Conservation (phyloP, 2,888 invertebrate genomes). For the Zaprionus lineosus region DNA sequence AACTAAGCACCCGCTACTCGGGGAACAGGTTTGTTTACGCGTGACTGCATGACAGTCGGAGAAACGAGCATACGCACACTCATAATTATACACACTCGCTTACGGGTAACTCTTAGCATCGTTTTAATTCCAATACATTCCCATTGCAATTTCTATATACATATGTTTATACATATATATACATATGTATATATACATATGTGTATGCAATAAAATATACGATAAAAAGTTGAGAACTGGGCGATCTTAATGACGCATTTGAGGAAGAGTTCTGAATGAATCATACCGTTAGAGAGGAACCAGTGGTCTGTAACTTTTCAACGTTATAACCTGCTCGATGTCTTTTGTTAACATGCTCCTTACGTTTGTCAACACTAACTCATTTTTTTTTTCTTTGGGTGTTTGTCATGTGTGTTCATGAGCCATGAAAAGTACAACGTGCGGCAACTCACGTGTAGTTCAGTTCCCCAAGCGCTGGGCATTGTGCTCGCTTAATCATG, state of each 20-base stretch:
- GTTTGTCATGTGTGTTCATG: neutral
- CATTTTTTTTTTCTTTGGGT: neutral
- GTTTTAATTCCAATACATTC: conserved; percentile 26
- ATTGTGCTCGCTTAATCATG: conserved; percentile 10
- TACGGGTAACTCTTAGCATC: conserved; percentile 1
- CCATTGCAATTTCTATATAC: neutral
- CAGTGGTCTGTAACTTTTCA: conserved; percentile 2
- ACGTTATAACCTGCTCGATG: too few species aligned
- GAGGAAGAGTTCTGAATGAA: conserved; percentile 22
- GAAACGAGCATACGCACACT: neutral
- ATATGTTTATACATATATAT: too few species aligned
- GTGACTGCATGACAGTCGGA: conserved; percentile 26
- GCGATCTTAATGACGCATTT: conserved; percentile 25
- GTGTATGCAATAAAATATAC: neutral
- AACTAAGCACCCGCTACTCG: conserved; percentile 32
- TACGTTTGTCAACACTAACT: conserved; percentile 6
- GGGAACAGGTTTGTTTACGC: conserved; percentile 47
- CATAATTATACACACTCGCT: neutral
- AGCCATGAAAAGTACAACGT: neutral
- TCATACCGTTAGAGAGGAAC: conserved; percentile 1
- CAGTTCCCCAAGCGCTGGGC: neutral
- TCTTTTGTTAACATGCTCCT: too few species aligned
- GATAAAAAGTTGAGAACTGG: neutral
- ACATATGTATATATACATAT: too few species aligned
- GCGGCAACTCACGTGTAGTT: conserved; percentile 12